Base-by-base conservation (phyloP, 1,140 invertebrate species). In the Tetranychus cinnabarinus region DNA sequence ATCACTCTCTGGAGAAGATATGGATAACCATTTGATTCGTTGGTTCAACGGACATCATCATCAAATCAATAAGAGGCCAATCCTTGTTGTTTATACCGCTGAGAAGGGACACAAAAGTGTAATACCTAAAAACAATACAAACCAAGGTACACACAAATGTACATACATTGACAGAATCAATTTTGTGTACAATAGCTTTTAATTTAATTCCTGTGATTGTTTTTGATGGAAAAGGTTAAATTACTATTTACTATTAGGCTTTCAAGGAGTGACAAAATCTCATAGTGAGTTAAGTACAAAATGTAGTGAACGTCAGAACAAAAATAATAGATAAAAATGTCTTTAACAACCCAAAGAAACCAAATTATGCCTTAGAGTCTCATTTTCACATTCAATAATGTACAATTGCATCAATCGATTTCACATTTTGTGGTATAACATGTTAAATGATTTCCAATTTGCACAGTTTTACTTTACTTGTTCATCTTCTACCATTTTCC, bases 61-160 rank as follows among this genome's bases (percentile, higher is more conserved):
- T 59, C 72, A 73, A 59, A 69, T 72, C 59, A 72, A 71, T 59
- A 72, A 71, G 57, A 72, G 73, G 57, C 74, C 74, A 34, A 69
- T 73, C 33, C 67, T 76, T 6, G 72, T 76, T 15, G 64, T 74
- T 1, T 76, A 73, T 65, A 70, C 70, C 0, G 70, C 74, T 57
- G 71, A 74, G 54, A 69, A 69, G 1, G 58, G 66, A 52, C 15
- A 52, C 6, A 52, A 52, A 33, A 52, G 48, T n/a, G n/a, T 33
- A 7, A 15, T 33, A 23, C 33, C 48, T 8, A 23, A 23, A 23
- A 23, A n/a, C 15, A 52, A 52, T 6, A 23, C 33, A 7, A 33
- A 33, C 15, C 15, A 33, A 52, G 31, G 48, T 52, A n/a, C 5
- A 52, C 15, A 7, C 4, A 23, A n/a, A 8, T 33, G 6, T 8